Base-by-base conservation (phyloP, 2,113 vertebrate genomes). In the Tupaia chinensis region DNA sequence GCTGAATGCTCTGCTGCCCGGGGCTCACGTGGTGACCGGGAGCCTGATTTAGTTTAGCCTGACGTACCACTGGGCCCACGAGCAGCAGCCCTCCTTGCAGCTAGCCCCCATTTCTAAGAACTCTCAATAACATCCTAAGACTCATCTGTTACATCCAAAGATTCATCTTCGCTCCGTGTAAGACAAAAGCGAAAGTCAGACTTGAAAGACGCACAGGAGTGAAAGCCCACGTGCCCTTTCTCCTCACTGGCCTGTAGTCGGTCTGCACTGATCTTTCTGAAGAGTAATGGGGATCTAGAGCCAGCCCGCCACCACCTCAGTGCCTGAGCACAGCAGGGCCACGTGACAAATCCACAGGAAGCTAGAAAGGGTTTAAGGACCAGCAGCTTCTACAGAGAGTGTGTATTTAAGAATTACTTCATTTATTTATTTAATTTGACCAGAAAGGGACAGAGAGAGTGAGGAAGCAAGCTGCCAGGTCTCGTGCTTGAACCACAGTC, bases 151-250 rank as follows among this genome's bases (percentile, higher is more conserved):
- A 56, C 87, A 11, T 63, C 72, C 93, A 73, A 95, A 34, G 90
- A 79, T 63, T 19, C 61, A 1, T 76, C 13, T 68, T 77, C 17
- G 27, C 16, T 65, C 25, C 13, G 14, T n/a, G 13, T 80, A 82
- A 91, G 94, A 82, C 12, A 82, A 77, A 93, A 95, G 61, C 34
- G 56, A 87, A 94, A 89, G 76, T 27, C 20, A 78, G 34, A 66
- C 73, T 54, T 77, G 60, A 19, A 87, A 82, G 19, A 54, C 32
- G 82, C 22, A 34, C 0, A 77, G 70, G 17, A 91, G 4, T 53
- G 8, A 58, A 56, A 44, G 23, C 12, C 17, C 10, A 34, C 60
- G 87, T 77, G 66, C 34, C 4, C 72, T 68, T 88, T 44, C 16
- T 3, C 32, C n/a, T 14, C 32, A 91, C 20, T 77, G 77, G 23